Evolutionary conservation across 2,113 vertebrate species (phyloP).

Genomic region (Origma solitaria): DNA sequence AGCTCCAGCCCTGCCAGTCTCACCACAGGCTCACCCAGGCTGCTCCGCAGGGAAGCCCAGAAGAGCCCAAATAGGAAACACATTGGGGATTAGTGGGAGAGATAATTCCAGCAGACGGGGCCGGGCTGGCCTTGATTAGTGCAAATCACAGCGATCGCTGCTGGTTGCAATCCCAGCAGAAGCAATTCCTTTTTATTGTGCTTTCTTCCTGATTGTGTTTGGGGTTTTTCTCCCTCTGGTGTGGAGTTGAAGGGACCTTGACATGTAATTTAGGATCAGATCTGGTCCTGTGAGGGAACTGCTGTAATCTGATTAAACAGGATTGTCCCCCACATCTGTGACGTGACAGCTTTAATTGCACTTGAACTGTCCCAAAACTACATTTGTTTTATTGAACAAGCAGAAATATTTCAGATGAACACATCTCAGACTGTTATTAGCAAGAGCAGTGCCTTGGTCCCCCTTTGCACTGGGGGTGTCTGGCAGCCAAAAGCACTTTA

Average conservation of each 20-base stretch:
- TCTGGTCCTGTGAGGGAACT: not conserved
- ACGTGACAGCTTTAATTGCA: not conserved
- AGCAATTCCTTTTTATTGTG: constrained; percentile 12
- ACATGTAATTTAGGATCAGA: not conserved
- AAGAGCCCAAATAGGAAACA: constrained; percentile 57
- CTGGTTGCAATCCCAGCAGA: constrained; percentile 49
- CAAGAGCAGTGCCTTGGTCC: not conserved
- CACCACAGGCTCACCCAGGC: not conserved
- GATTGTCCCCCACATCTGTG: not conserved
- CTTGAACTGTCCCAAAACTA: not conserved
- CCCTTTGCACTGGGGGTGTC: not conserved
- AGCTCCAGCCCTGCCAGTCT: not conserved
- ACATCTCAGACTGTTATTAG: not conserved
- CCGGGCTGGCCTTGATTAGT: constrained; percentile 56
- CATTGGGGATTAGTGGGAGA: constrained; percentile 49
- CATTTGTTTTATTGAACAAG: not conserved
- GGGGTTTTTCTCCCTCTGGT: not conserved
- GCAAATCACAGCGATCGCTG: constrained; percentile 46
- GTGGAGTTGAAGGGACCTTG: constrained; percentile 27
- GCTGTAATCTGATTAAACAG: not conserved
- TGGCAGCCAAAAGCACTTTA: not conserved
- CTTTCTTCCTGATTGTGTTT: constrained; percentile 40
- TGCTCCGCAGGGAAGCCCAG: not conserved
- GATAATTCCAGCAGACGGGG: constrained; percentile 48
- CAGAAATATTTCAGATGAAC: not conserved